These are phyloP conservation scores for Brachionichthys hirsutus DNA, from an alignment of 2,113 vertebrate genomes.

Conservation along the genomic window DNA sequence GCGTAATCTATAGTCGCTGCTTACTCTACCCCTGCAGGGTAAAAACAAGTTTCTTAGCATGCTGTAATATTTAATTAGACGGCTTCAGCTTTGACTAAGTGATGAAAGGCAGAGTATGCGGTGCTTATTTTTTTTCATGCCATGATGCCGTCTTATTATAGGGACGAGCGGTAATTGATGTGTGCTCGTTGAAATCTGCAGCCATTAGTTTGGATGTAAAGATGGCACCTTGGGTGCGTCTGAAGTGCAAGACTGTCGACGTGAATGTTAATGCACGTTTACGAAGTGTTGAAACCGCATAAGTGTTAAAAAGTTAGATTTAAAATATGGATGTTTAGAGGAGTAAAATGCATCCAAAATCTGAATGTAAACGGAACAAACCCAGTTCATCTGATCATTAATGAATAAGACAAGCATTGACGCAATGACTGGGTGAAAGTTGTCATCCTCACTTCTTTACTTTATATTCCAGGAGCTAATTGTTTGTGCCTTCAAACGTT, in stretches of 20 bases:
- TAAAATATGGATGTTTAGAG: neutral
- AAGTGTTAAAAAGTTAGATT: slow-evolving; percentile 7
- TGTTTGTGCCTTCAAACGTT: too few relatives aligned
- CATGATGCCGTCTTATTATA: neutral
- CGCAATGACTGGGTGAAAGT: neutral
- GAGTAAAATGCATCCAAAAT: neutral
- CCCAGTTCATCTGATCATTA: neutral
- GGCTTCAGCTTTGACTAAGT: slow-evolving; percentile 4
- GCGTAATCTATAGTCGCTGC: slow-evolving; percentile 23
- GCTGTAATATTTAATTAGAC: slow-evolving; percentile 34
- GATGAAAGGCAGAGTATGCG: neutral
- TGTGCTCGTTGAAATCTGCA: neutral
- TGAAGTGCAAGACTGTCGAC: slow-evolving; percentile 15
- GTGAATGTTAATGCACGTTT: slow-evolving; percentile 2
- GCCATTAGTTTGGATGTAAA: neutral
- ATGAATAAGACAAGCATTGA: neutral
- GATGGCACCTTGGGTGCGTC: slow-evolving; percentile 1
- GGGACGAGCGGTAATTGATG: neutral
- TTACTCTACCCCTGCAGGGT: slow-evolving; percentile 7
- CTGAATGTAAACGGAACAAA: neutral
- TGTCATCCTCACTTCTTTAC: neutral
- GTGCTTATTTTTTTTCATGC: neutral
- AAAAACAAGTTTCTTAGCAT: slow-evolving; percentile 2
- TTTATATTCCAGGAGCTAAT: too few relatives aligned
- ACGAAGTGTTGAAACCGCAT: neutral